A percentile compares a stretch with the other conserved stretches of the same genome.
Evolutionary conservation across 2,888 invertebrate genomes (phyloP).

Genomic region (Sisyra nigra): DNA sequence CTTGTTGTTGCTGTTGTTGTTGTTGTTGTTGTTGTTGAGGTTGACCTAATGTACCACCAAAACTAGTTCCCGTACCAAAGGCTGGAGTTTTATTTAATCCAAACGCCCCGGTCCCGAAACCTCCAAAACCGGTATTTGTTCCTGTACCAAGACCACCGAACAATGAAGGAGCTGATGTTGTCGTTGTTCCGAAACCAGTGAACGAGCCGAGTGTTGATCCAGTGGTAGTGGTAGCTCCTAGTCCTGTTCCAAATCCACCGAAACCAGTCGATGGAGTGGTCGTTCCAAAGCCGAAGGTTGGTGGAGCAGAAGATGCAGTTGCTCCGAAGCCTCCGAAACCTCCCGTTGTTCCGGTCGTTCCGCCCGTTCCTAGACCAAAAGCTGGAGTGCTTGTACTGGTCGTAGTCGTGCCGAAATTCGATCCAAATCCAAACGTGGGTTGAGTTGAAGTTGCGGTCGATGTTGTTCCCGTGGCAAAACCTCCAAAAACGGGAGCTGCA

Average conservation of each 20-base stretch:
- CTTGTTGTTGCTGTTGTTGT: conserved; percentile 36
- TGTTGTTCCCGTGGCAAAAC: conserved; percentile 28
- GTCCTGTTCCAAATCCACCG: conserved; percentile 4
- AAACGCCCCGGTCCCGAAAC: conserved; percentile 14
- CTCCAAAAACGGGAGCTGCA: conserved; percentile 28
- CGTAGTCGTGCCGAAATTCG: conserved; percentile 25
- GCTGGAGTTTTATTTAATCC: conserved; percentile 9
- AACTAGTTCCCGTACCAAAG: conserved; percentile 29
- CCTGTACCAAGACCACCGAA: conserved; percentile 22
- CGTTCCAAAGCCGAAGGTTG: conserved; percentile 28
- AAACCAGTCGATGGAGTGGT: conserved; percentile 9
- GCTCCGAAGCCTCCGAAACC: conserved; percentile 17
- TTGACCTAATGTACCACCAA: conserved; percentile 21
- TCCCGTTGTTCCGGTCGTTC: conserved; percentile 17
- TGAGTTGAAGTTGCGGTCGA: conserved; percentile 11
- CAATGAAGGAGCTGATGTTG: conserved; percentile 19
- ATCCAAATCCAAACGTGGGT: conserved; percentile 28
- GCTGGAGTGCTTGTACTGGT: conserved; percentile 18
- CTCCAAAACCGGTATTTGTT: conserved; percentile 18
- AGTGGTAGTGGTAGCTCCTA: neutral
- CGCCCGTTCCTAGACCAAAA: conserved; percentile 15
- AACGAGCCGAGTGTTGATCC: conserved; percentile 12
- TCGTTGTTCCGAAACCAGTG: conserved; percentile 22
- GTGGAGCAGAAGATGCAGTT: conserved; percentile 17
- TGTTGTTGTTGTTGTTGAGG: conserved; percentile 28